Percentiles rank a stretch among this genome's conserved stretches.
Evolutionary conservation across 2,113 vertebrate species (phyloP).

Genomic region (Muntiacus reevesi): DNA sequence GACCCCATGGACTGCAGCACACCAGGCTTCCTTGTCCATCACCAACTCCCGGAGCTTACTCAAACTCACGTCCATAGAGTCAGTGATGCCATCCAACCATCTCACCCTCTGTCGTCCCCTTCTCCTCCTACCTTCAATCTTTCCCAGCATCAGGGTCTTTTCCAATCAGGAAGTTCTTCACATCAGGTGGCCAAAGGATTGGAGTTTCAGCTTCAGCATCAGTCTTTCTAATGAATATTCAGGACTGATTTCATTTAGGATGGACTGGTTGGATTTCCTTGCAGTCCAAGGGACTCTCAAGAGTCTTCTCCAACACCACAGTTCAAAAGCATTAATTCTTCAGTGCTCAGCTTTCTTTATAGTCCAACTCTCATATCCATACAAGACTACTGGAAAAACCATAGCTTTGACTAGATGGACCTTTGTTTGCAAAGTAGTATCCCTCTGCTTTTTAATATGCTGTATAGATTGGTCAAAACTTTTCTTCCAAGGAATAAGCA

Average conservation of each 20-base stretch:
- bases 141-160: not conserved
- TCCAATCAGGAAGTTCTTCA: not conserved
- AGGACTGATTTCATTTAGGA: not conserved
- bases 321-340: not conserved
- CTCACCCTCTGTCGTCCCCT: not conserved
- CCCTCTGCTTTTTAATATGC: not conserved
- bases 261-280: not conserved
- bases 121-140: not conserved
- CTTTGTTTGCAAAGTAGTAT: not conserved
- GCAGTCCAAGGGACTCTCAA: not conserved
- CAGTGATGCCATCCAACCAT: not conserved
- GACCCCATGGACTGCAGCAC: too few relatives aligned
- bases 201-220: not conserved
- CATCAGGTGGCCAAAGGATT: not conserved
- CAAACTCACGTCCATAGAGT: not conserved
- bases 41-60: too few relatives aligned
- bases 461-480: not conserved
- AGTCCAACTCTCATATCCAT: not conserved
- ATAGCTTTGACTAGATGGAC: not conserved
- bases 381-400: not conserved
- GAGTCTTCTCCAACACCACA: not conserved
- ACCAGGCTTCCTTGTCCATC: too few relatives aligned
- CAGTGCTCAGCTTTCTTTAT: not conserved
- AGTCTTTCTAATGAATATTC: not conserved
- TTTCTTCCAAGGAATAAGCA: not conserved